These are phyloP conservation scores for Pantherophis guttatus DNA, from an alignment of 2,113 vertebrate genomes.

Conservation along the genomic window DNA sequence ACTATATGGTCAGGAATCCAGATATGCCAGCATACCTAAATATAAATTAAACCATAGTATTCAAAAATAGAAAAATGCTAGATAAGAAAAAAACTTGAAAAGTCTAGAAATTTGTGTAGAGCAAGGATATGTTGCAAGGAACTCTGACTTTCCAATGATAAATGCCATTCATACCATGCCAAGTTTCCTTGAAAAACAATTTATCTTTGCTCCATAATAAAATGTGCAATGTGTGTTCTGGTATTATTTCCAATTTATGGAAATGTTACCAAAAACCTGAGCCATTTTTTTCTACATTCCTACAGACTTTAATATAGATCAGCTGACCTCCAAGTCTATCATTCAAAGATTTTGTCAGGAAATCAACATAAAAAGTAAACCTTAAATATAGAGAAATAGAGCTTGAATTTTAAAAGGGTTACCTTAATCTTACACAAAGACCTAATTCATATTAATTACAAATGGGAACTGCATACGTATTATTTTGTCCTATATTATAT, in stretches of 20 bases:
- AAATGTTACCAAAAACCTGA: not conserved
- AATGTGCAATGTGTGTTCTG: not conserved
- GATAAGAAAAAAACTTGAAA: not conserved
- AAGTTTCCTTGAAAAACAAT: not conserved
- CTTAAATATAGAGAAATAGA: not conserved
- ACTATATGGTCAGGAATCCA: not conserved
- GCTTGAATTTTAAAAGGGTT: not conserved
- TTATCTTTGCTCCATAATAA: not conserved
- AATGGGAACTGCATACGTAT: not conserved
- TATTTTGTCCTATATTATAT: not conserved
- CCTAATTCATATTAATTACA: not conserved
- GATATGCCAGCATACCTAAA: not conserved
- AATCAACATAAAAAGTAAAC: not conserved
- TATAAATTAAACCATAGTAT: not conserved
- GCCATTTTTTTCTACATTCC: not conserved
- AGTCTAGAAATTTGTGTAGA: not conserved
- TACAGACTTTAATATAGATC: not conserved
- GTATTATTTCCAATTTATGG: not conserved
- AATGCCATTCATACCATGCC: not conserved
- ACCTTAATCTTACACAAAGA: not conserved
- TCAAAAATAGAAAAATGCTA: not conserved
- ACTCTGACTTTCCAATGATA: not conserved
- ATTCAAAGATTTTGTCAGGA: not conserved
- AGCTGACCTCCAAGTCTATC: not conserved
- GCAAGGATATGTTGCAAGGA: not conserved